Percentiles rank a stretch among this genome's conserved stretches.
phyloP scores from a whole-genome alignment of 2,113 vertebrate species.

The Camarhynchus parvulus region DNA sequence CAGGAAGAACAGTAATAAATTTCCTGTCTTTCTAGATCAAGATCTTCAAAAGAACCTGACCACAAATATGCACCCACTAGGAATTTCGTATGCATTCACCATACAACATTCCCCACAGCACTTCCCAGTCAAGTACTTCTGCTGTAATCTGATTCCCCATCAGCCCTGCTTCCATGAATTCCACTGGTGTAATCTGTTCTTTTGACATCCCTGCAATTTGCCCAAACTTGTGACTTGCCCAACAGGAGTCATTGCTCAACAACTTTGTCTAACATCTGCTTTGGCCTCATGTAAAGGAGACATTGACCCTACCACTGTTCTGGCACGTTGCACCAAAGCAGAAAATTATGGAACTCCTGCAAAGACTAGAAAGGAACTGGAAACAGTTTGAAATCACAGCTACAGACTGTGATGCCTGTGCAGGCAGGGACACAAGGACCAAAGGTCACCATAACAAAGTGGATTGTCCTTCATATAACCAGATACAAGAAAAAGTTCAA shows the following conservation, averaged over 20 bases:
- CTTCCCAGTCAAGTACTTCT: background rate
- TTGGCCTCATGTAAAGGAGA: background rate
- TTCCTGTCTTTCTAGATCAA: background rate
- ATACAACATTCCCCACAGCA: accelerated
- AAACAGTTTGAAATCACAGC: background rate
- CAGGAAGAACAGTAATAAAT: background rate
- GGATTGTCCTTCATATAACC: background rate
- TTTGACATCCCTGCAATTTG: background rate
- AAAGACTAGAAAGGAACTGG: background rate
- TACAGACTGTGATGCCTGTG: background rate
- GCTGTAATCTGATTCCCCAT: background rate
- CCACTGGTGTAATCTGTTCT: background rate
- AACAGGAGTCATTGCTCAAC: background rate
- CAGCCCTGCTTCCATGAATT: background rate
- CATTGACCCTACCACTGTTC: background rate
- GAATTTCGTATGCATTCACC: background rate
- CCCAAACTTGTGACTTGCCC: background rate
- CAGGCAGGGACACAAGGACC: background rate
- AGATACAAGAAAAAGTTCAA: background rate
- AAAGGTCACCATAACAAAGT: background rate
- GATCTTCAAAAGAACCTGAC: background rate
- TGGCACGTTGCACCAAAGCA: background rate
- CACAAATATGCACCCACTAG: background rate
- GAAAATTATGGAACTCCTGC: background rate
- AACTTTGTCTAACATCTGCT: background rate